These are phyloP conservation scores for Miichthys miiuy DNA, from an alignment of 2,797 vertebrate genomes.

Conservation along the genomic window DNA sequence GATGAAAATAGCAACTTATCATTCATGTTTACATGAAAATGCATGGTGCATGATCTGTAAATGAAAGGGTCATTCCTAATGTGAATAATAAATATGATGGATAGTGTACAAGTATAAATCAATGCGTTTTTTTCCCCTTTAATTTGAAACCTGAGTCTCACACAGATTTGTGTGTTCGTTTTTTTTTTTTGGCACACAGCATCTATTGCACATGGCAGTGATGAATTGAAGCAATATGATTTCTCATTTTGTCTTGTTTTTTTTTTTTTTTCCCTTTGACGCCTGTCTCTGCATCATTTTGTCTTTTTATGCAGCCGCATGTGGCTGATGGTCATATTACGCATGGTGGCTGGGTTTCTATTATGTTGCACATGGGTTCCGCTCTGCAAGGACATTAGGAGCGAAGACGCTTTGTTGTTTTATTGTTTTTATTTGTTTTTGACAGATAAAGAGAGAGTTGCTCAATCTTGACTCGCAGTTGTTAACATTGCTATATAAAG, in stretches of 20 bases:
- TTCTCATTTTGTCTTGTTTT: slow-evolving; percentile 51
- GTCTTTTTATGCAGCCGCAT: slow-evolving; percentile 63
- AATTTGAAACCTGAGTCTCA: slow-evolving; percentile 19
- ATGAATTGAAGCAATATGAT: slow-evolving; percentile 64
- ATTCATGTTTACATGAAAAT: slow-evolving; percentile 20
- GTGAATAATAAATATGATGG: slow-evolving; percentile 40
- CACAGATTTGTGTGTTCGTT: slow-evolving; percentile 25
- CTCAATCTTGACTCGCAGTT: slow-evolving; percentile 24
- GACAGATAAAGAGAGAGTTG: slow-evolving; percentile 1
- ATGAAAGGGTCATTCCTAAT: not conserved
- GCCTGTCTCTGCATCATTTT: slow-evolving; percentile 59
- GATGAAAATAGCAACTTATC: not conserved
- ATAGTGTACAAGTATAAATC: slow-evolving; percentile 32
- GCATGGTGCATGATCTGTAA: slow-evolving; percentile 29
- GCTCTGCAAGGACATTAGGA: slow-evolving; percentile 48
- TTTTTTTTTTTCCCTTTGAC: slow-evolving; percentile 26
- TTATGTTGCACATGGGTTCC: slow-evolving; percentile 63
- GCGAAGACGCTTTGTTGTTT: slow-evolving; percentile 21
- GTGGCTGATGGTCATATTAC: slow-evolving; percentile 72
- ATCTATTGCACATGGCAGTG: slow-evolving; percentile 58
- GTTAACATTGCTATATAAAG: slow-evolving; percentile 37
- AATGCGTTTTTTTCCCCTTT: slow-evolving; percentile 17
- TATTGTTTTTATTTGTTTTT: slow-evolving; percentile 46
- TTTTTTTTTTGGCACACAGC: slow-evolving; percentile 27
- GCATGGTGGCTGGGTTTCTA: slow-evolving; percentile 67